Percentiles rank a stretch among this genome's conserved stretches.
Evolutionary conservation across 1,140 invertebrate genomes (phyloP).

Genomic region (Danaus plexippus): DNA sequence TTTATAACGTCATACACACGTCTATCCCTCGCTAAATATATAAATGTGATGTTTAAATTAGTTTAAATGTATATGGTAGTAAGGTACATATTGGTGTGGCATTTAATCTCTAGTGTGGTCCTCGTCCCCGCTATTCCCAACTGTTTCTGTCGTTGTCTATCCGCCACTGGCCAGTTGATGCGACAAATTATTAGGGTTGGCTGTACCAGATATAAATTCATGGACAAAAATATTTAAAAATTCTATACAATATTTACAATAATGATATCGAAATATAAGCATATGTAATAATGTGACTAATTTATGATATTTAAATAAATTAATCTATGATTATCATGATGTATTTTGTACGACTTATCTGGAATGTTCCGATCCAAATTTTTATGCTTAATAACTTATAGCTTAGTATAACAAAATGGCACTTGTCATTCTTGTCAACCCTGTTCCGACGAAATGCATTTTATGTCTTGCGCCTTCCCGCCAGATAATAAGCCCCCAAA

Average conservation of each 20-base stretch:
- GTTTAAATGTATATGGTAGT: conserved; percentile 17
- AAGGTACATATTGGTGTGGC: conserved; percentile 33
- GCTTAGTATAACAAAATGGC: too few species aligned
- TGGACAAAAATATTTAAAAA: too few species aligned
- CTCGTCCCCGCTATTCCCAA: conserved; percentile 39
- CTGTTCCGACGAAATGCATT: conserved; percentile 53
- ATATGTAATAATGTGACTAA: too few species aligned
- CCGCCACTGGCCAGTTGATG: conserved; percentile 58
- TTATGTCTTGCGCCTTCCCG: conserved; percentile 60
- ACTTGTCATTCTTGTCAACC: conserved; percentile 29
- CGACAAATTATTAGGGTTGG: conserved; percentile 59
- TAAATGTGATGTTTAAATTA: conserved; percentile 21
- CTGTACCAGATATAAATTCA: too few species aligned
- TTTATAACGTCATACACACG: conserved; percentile 71
- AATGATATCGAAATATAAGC: too few species aligned
- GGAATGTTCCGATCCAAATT: too few species aligned
- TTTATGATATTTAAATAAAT: too few species aligned
- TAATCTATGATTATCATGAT: too few species aligned
- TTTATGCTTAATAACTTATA: too few species aligned
- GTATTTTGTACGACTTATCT: too few species aligned
- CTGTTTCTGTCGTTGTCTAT: conserved; percentile 50
- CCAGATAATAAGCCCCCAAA: conserved; percentile 64
- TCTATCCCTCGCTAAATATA: conserved; percentile 51
- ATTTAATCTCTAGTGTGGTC: conserved; percentile 25
- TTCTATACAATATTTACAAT: too few species aligned